Evolutionary conservation across 2,113 vertebrate genomes (phyloP).

Genomic region (Gobius niger): DNA sequence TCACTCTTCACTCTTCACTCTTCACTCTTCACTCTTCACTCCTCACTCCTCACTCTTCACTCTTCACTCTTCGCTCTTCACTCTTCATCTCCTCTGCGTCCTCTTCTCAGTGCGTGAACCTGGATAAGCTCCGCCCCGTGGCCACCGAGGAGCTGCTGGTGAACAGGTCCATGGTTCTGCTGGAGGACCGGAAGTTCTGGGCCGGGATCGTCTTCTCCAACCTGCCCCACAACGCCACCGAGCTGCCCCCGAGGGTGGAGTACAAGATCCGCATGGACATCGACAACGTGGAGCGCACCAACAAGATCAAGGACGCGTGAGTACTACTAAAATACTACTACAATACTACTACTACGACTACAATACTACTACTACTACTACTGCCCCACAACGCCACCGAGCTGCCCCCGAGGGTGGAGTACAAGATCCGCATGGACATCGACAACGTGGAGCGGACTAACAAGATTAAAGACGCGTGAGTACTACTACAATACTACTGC

Average conservation of each 20-base stretch:
- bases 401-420: constrained; percentile 86
- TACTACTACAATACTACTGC: too few relatives aligned
- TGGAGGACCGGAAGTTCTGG: constrained; percentile 95
- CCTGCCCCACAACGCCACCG: constrained; percentile 72
- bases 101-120: constrained; percentile 96
- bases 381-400: constrained; percentile 74
- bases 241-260: constrained; percentile 85
- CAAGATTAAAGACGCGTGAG: too few relatives aligned
- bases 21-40: too few relatives aligned
- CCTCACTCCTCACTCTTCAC: too few relatives aligned
- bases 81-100: too few relatives aligned
- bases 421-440: constrained; percentile 99
- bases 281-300: constrained; percentile 96
- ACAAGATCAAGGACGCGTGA: constrained; percentile 98
- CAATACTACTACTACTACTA: too few relatives aligned
- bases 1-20: too few relatives aligned
- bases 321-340: neutral
- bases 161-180: constrained; percentile 86
- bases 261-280: constrained; percentile 99
- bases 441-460: constrained; percentile 97
- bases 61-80: too few relatives aligned
- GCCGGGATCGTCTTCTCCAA: constrained; percentile 91
- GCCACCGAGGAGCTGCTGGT: constrained; percentile 86
- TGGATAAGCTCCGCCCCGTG: constrained; percentile 92
- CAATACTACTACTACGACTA: too few relatives aligned